phyloP scores from a whole-genome alignment of 1,140 invertebrate genomes.

The Bombus vancouverensis region DNA sequence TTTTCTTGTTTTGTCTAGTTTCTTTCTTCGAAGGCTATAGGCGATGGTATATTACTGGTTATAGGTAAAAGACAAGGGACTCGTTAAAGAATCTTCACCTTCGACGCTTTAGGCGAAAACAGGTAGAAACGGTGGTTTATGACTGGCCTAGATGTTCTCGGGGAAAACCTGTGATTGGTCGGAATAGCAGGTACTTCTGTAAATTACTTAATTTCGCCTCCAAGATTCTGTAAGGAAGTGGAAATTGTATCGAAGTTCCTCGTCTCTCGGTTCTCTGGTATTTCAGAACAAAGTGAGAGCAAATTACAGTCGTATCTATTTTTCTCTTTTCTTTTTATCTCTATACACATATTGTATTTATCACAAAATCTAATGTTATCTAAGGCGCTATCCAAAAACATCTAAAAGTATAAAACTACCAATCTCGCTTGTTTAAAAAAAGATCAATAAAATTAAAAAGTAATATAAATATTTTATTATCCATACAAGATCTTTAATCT shows the following conservation, averaged over 20 bases:
- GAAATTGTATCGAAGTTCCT: not conserved
- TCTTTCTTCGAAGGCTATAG: not conserved
- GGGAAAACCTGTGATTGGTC: constrained; percentile 22
- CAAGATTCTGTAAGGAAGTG: not conserved
- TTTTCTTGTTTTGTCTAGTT: not conserved
- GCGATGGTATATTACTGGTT: not conserved
- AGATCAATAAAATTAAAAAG: too few species aligned
- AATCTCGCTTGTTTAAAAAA: too few species aligned
- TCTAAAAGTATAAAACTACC: too few species aligned
- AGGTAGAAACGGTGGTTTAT: constrained; percentile 12
- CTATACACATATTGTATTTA: too few species aligned
- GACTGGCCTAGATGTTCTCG: constrained; percentile 14
- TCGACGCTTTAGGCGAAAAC: not conserved
- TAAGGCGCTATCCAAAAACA: too few species aligned
- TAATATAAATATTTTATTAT: too few species aligned
- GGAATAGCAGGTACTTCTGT: not conserved
- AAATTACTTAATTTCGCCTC: constrained; percentile 28
- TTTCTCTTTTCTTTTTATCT: too few species aligned
- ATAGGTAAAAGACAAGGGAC: not conserved
- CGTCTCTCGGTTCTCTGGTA: not conserved
- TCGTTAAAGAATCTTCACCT: constrained; percentile 22
- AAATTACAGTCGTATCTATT: not conserved
- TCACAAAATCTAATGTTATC: too few species aligned
- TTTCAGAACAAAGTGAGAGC: not conserved
- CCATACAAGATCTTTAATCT: not conserved